Evolutionary conservation across 2,888 invertebrate genomes (phyloP).

Genomic region (Lepidochrysops patricia): DNA sequence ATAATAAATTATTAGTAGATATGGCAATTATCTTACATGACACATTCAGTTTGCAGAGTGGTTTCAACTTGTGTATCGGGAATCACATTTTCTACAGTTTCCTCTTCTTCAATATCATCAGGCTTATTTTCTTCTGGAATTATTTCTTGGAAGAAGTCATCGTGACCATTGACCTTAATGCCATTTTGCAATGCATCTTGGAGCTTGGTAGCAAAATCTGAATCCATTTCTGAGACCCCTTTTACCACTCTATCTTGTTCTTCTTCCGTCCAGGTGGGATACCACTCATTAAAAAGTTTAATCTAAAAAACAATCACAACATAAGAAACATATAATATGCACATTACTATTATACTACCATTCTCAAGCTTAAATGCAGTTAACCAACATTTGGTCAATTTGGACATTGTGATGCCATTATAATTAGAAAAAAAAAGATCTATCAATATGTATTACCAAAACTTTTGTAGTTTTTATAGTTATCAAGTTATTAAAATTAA

Average conservation of each 20-base stretch:
- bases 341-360: no score
- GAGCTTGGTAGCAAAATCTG: conserved; percentile 82
- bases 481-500: no score
- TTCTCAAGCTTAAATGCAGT: no score
- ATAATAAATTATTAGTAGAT: background rate
- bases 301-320: conserved; percentile 72
- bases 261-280: conserved; percentile 83
- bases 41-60: conserved; percentile 3
- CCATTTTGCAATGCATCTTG: conserved; percentile 59
- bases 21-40: conserved; percentile 7
- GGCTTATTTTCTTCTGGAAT: conserved; percentile 28
- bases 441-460: no score
- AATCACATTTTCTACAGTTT: conserved; percentile 19
- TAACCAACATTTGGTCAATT: no score
- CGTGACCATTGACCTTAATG: conserved; percentile 51
- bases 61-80: background rate
- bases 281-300: conserved; percentile 90
- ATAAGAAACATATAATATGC: no score
- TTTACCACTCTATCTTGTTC: conserved; percentile 81
- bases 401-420: no score
- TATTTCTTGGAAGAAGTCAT: conserved; percentile 16
- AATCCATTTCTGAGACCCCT: conserved; percentile 81
- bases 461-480: no score
- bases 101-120: conserved; percentile 29
- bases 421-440: no score